phyloP scores from a whole-genome alignment of 1,140 invertebrate species.

The Drosophila lacertosa region DNA sequence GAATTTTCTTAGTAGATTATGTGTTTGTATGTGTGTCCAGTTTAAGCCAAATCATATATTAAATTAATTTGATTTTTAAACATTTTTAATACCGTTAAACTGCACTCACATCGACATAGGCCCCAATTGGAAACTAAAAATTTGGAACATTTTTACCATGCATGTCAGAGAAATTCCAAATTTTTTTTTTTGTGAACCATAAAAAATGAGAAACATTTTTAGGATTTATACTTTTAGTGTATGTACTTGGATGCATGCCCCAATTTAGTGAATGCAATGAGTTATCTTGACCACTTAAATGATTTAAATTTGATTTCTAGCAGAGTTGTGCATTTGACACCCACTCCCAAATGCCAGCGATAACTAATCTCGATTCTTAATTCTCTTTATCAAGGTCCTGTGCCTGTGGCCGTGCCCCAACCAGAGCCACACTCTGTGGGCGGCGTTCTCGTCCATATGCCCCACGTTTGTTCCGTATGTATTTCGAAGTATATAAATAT shows the following conservation, averaged over 20 bases:
- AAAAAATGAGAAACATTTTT: slow-evolving; percentile 20
- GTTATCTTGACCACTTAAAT: slow-evolving; percentile 72
- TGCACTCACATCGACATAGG: slow-evolving; percentile 16
- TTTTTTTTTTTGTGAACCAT: slow-evolving; percentile 12
- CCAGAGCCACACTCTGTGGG: slow-evolving; percentile 91
- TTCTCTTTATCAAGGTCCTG: slow-evolving; percentile 78
- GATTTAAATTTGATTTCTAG: slow-evolving; percentile 64
- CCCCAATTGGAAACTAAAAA: slow-evolving; percentile 49
- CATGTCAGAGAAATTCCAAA: slow-evolving; percentile 53
- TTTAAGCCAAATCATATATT: neutral
- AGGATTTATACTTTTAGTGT: slow-evolving; percentile 59
- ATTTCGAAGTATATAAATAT: slow-evolving; percentile 53
- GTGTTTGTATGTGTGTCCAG: slow-evolving; percentile 20
- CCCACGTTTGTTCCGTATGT: slow-evolving; percentile 90
- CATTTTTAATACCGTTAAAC: neutral
- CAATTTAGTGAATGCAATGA: slow-evolving; percentile 74
- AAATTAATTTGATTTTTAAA: neutral
- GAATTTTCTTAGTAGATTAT: slow-evolving; percentile 12
- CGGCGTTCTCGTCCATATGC: slow-evolving; percentile 94
- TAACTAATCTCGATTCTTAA: slow-evolving; percentile 47
- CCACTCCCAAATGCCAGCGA: neutral
- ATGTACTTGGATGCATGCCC: slow-evolving; percentile 67
- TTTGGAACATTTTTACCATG: slow-evolving; percentile 44
- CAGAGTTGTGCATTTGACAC: slow-evolving; percentile 45
- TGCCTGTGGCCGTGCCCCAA: slow-evolving; percentile 84